These are phyloP conservation scores for Drosophila kohkoa DNA, from an alignment of 1,140 invertebrate genomes.

Conservation along the genomic window DNA sequence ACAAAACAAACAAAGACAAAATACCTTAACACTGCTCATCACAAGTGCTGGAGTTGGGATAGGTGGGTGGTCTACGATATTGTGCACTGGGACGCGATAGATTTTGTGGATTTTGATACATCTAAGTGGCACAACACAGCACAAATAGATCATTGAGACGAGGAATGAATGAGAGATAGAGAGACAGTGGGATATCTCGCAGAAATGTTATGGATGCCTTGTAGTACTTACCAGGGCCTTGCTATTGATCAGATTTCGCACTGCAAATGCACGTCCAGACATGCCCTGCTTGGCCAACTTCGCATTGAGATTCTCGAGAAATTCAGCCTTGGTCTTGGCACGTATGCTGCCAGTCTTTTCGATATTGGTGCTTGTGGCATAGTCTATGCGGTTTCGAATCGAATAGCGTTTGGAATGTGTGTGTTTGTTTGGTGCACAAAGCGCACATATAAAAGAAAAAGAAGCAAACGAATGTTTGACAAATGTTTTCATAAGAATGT, in stretches of 20 bases:
- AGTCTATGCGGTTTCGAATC: conserved; percentile 56
- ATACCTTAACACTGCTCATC: conserved; percentile 83
- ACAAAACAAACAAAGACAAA: conserved; percentile 40
- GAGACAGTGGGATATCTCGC: too few species aligned
- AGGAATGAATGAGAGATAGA: neutral
- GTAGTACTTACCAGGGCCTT: conserved; percentile 87
- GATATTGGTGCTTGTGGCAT: conserved; percentile 83
- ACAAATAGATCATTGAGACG: conserved; percentile 31
- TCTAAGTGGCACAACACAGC: conserved; percentile 49
- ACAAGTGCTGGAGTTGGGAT: conserved; percentile 49
- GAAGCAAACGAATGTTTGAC: conserved; percentile 24
- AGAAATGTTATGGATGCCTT: conserved; percentile 7
- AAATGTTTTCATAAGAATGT: conserved; percentile 7
- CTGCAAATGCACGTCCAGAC: conserved; percentile 86
- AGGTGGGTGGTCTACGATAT: conserved; percentile 66
- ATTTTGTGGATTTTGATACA: conserved; percentile 83
- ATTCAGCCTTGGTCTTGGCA: conserved; percentile 86
- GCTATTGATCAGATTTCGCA: conserved; percentile 88
- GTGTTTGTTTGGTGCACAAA: conserved; percentile 55
- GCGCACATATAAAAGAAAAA: conserved; percentile 48
- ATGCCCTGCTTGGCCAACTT: conserved; percentile 89
- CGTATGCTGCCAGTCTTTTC: conserved; percentile 84
- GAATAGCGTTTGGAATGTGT: conserved; percentile 35
- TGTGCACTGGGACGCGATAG: conserved; percentile 79
- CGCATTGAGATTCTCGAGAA: conserved; percentile 91